These are phyloP conservation scores for Martes martes DNA, from an alignment of 2,113 vertebrate genomes.

Conservation along the genomic window DNA sequence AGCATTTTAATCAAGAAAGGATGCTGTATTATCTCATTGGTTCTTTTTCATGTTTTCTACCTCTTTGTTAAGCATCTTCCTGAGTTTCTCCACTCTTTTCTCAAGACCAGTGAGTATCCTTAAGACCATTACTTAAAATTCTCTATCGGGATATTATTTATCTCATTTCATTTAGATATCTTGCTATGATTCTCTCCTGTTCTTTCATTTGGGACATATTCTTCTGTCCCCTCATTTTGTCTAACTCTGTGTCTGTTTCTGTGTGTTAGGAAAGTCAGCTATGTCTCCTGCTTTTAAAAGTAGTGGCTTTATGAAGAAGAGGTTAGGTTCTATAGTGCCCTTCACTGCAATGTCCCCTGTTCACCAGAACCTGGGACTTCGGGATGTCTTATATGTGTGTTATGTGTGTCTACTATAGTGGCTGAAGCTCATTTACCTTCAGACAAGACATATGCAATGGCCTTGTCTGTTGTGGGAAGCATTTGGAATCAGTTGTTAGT, in stretches of 20 bases:
- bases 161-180: not conserved
- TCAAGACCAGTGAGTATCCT: not conserved
- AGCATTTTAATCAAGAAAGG: too few species aligned
- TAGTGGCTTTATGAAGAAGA: not conserved
- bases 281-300: not conserved
- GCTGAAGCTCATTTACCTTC: not conserved
- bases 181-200: not conserved
- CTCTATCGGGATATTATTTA: not conserved
- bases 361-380: not conserved
- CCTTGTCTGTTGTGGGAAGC: not conserved
- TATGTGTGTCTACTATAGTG: not conserved
- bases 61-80: not conserved
- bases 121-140: not conserved
- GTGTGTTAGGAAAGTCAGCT: not conserved
- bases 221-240: not conserved
- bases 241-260: not conserved
- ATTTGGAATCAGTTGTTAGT: not conserved
- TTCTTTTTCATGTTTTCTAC: not conserved
- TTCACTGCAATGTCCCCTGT: not conserved
- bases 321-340: not conserved
- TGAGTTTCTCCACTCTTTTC: not conserved
- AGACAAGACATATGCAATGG: not conserved
- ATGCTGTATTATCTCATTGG: not conserved
- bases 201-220: not conserved
- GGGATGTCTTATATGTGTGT: not conserved